These are phyloP conservation scores for Cardinalis cardinalis DNA, from an alignment of 2,113 vertebrate species.

Conservation along the genomic window DNA sequence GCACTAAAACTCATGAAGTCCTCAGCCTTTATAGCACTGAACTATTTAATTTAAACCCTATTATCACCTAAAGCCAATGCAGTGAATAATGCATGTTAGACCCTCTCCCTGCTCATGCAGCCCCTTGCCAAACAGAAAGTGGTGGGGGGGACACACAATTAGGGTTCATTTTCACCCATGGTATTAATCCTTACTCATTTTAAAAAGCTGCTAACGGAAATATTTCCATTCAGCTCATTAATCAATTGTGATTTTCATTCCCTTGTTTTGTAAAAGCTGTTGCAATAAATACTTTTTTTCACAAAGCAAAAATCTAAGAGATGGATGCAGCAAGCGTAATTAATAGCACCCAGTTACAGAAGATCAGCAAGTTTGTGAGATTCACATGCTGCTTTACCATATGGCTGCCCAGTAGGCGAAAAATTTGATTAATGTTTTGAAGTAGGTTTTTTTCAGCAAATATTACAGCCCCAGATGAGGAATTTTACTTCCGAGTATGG, in stretches of 20 bases:
- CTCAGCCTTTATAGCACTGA: constrained; percentile 47
- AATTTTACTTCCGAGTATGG: constrained; percentile 73
- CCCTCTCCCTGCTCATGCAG: background rate
- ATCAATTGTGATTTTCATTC: constrained; percentile 94
- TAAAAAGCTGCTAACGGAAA: constrained; percentile 88
- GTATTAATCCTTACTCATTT: constrained; percentile 78
- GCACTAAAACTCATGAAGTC: background rate
- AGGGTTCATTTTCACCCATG: constrained; percentile 57
- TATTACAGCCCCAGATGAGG: constrained; percentile 91
- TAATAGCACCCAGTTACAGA: constrained; percentile 99
- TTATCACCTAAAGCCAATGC: constrained; percentile 24
- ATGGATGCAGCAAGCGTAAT: constrained; percentile 99
- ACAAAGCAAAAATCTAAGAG: constrained; percentile 89
- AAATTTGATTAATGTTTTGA: constrained; percentile 99
- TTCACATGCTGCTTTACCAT: constrained; percentile 99
- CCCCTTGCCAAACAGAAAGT: background rate
- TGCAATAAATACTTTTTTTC: constrained; percentile 90
- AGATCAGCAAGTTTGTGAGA: constrained; percentile 99
- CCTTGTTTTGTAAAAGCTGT: constrained; percentile 91
- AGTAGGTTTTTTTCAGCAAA: constrained; percentile 89
- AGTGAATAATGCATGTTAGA: constrained; percentile 52
- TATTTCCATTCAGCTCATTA: constrained; percentile 93
- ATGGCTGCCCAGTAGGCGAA: constrained; percentile 99
- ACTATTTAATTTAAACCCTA: constrained; percentile 41
- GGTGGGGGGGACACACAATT: background rate